Base-by-base conservation (phyloP, 2,797 vertebrate species). In the Spinibarbus caldwelli region DNA sequence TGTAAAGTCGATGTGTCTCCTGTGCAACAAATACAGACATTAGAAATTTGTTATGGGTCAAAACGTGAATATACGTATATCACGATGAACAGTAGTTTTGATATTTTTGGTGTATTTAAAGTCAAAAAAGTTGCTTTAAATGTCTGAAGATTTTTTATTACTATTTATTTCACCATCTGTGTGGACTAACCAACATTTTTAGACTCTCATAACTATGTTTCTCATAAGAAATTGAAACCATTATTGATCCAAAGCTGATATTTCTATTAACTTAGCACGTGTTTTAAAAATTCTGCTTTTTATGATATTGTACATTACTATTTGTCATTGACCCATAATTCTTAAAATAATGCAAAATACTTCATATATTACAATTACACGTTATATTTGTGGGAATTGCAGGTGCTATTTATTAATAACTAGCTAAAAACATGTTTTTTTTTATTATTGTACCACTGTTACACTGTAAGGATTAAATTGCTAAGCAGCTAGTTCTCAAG, bases 1-100 rank as follows among this genome's bases (percentile, higher is more conserved):
- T 98, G 90, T 99, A 99, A 3, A 96, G 93, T 38, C 95, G 96
- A 89, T 99, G 97, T 7, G 95, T 96, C 78, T 99, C 98, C 98
- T 99, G 82, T 17, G 70, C 43, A 80, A 4, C 19, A 79, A 57
- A 68, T 5, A 78, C 6, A 54, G 10, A 80, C 11, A 15, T 47
- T 11, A 34, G 0, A 79, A 23, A 54, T 8, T 4, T 31, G 4
- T 41, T n/a, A n/a, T n/a, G n/a, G n/a, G n/a, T n/a, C n/a, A n/a
- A n/a, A n/a, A n/a, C n/a, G n/a, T n/a, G n/a, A n/a, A 43, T 43
- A 43, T 5, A 15, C 68, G 2, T 6, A 71, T 43, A 2, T 34
- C 17, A 21, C 21, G 15, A 43, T 26, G 7, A 45, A 70, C 3
- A 47, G 43, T 9, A 6, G 4, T 77, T 52, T 5, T n/a, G 3